Conservation (phyloP, 2,888 invertebrate genomes). For the Chloroclysta siterata region DNA sequence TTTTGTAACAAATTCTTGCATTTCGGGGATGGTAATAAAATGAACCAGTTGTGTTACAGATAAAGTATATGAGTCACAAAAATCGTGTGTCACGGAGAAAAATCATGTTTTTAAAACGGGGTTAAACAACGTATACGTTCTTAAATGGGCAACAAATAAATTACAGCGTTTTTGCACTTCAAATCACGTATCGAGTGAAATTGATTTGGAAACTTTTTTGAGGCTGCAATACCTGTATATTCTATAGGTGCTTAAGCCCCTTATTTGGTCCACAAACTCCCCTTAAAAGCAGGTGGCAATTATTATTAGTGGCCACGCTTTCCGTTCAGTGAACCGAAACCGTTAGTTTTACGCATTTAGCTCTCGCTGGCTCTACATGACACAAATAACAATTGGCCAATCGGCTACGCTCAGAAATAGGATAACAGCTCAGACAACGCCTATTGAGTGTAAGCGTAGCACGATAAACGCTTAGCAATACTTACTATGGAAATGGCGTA, state of each 20-base stretch:
- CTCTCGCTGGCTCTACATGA: slow-evolving; percentile 75
- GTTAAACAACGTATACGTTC: slow-evolving; percentile 9
- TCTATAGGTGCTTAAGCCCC: slow-evolving; percentile 27
- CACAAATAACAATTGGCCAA: slow-evolving; percentile 79
- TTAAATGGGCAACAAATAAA: neutral
- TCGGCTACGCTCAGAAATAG: slow-evolving; percentile 59
- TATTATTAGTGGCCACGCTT: slow-evolving; percentile 78
- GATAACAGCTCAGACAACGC: slow-evolving; percentile 38
- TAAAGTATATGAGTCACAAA: slow-evolving; percentile 17
- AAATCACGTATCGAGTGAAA: slow-evolving; percentile 12
- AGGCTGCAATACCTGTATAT: slow-evolving; percentile 18
- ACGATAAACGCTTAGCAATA: neutral
- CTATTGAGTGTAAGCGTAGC: neutral
- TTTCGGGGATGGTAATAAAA: neutral
- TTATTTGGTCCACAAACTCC: slow-evolving; percentile 58
- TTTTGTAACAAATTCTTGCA: neutral
- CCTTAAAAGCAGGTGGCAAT: slow-evolving; percentile 72
- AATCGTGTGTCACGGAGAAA: slow-evolving; percentile 19
- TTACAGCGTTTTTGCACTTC: neutral
- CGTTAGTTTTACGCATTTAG: slow-evolving; percentile 81
- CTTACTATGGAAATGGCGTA: neutral
- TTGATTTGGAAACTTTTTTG: slow-evolving; percentile 15
- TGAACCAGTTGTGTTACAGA: slow-evolving; percentile 1
- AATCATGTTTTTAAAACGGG: slow-evolving; percentile 9
- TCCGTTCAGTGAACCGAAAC: slow-evolving; percentile 80